phyloP scores from a whole-genome alignment of 2,113 vertebrate species.

The Oreochromis spilurus region DNA sequence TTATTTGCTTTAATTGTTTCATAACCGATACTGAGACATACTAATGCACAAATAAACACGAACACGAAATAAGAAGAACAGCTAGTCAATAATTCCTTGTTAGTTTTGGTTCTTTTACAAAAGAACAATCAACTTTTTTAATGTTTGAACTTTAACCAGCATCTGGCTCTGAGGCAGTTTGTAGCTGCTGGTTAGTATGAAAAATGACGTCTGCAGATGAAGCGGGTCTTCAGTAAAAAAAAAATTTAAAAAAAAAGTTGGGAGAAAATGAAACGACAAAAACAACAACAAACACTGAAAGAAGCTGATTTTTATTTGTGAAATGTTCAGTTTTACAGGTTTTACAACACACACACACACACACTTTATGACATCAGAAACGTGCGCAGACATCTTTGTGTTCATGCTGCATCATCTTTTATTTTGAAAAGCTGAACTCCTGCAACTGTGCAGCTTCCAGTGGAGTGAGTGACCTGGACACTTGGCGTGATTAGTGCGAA shows the following conservation, averaged over 20 bases:
- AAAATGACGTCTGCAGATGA: neutral
- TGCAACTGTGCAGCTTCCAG: neutral
- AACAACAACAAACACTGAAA: neutral
- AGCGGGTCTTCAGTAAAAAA: neutral
- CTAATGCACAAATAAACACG: neutral
- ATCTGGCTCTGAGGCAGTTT: neutral
- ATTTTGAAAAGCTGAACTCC: neutral
- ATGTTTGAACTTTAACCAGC: neutral
- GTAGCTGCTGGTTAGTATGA: neutral
- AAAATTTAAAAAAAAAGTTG: neutral
- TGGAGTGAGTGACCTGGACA: neutral
- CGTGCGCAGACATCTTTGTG: neutral
- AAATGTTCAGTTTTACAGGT: neutral
- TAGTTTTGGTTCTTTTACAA: neutral
- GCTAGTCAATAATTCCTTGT: neutral
- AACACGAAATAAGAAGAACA: neutral
- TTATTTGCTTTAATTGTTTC: neutral
- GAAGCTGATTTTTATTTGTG: neutral
- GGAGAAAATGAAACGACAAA: neutral
- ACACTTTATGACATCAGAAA: neutral
- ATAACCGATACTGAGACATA: neutral
- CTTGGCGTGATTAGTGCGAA: slow-evolving; percentile 22
- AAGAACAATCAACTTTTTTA: neutral
- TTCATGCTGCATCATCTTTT: slow-evolving; percentile 5
- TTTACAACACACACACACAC: neutral